Conservation (phyloP, 2,797 vertebrate species). For the Chanos chanos region DNA sequence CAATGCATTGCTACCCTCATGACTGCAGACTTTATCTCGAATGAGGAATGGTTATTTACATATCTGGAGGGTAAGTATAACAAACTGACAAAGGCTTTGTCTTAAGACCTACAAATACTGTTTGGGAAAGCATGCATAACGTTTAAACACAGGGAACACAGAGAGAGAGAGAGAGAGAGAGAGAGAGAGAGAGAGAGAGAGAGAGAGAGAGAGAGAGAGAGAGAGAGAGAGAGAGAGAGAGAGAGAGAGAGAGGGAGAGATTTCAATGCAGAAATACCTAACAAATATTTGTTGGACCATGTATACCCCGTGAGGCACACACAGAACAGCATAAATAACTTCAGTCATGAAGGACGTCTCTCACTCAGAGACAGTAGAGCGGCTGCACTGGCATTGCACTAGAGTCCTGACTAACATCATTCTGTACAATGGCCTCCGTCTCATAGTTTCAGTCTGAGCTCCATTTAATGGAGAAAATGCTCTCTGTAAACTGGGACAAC, state of each 20-base stretch:
- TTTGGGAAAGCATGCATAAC: slow-evolving; percentile 26
- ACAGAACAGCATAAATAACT: slow-evolving; percentile 50
- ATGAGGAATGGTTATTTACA: slow-evolving; percentile 41
- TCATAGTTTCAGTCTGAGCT: too few relatives aligned
- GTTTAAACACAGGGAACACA: background rate
- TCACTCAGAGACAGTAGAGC: too few relatives aligned
- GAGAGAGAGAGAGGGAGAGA: slow-evolving; percentile 11
- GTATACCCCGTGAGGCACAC: slow-evolving; percentile 52
- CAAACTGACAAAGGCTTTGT: slow-evolving; percentile 26
- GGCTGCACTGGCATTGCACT: too few relatives aligned
- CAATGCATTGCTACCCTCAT: background rate
- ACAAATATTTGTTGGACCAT: slow-evolving; percentile 61
- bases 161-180: background rate
- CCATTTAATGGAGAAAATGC: too few relatives aligned
- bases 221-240: slow-evolving; percentile 13
- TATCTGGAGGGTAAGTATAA: slow-evolving; percentile 31
- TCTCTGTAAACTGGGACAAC: too few relatives aligned
- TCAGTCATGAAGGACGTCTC: too few relatives aligned
- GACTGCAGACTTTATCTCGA: slow-evolving; percentile 14
- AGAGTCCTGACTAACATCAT: too few relatives aligned
- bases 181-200: background rate
- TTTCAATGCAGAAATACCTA: slow-evolving; percentile 34
- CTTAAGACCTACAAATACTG: slow-evolving; percentile 9
- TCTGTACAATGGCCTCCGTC: too few relatives aligned
- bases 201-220: background rate